A percentile compares a stretch with the other conserved stretches of the same genome.
phyloP scores from a whole-genome alignment of 2,797 vertebrate species.

The Sphenopsis melanotis region DNA sequence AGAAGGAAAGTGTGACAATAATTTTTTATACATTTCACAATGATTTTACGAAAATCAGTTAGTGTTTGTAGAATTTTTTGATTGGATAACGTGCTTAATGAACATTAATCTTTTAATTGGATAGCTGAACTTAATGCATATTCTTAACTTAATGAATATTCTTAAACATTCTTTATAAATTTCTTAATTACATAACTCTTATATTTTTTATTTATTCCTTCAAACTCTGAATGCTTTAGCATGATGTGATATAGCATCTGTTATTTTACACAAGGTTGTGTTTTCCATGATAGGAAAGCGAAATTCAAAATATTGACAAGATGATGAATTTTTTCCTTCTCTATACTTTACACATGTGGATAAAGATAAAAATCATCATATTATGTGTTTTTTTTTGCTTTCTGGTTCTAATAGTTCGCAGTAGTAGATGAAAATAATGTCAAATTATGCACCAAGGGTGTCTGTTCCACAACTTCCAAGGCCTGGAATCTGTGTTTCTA shows the following conservation, averaged over 20 bases:
- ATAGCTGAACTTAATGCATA: not conserved
- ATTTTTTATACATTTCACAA: not conserved
- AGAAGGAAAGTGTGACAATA: not conserved
- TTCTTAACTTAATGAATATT: no score
- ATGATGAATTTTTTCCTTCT: not conserved
- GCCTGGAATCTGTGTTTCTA: not conserved
- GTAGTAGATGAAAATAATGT: not conserved
- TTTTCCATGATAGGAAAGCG: not conserved
- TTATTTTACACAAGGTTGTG: not conserved
- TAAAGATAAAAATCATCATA: not conserved
- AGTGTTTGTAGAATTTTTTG: not conserved
- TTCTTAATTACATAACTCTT: not conserved
- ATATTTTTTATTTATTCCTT: not conserved
- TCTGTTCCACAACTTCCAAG: not conserved
- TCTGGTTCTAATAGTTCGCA: not conserved
- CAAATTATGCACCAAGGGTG: not conserved
- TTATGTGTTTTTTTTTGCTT: not conserved
- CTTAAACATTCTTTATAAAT: not conserved
- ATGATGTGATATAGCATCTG: not conserved
- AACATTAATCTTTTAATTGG: not conserved
- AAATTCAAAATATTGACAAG: not conserved
- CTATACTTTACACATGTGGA: not conserved
- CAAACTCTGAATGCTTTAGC: not conserved
- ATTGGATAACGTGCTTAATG: not conserved
- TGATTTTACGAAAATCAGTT: not conserved